Evolutionary conservation across 2,888 invertebrate species (phyloP).

Genomic region (Pterostichus niger): DNA sequence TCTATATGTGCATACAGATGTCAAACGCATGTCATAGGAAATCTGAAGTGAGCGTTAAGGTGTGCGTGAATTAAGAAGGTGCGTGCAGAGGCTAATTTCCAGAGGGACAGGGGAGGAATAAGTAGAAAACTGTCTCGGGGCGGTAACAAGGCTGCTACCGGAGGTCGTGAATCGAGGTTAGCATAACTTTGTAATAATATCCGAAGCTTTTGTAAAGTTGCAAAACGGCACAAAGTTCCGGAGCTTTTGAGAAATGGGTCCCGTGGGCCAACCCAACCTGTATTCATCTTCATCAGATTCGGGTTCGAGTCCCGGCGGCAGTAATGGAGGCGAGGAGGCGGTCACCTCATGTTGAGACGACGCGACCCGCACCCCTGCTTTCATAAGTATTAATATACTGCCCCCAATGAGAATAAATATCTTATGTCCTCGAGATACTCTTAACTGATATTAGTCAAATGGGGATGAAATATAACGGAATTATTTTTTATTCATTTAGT

Average conservation of each 20-base stretch:
- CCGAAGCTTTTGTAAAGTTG: constrained; percentile 65
- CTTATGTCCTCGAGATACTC: constrained; percentile 26
- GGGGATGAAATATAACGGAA: background rate
- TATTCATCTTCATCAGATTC: constrained; percentile 67
- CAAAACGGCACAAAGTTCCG: constrained; percentile 64
- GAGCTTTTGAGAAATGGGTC: constrained; percentile 66
- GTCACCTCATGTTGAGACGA: constrained; percentile 42
- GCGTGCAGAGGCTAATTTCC: constrained; percentile 21
- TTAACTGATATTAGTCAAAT: constrained; percentile 28
- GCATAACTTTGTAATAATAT: constrained; percentile 66
- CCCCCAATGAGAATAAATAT: constrained; percentile 43
- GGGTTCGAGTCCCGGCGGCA: constrained; percentile 57
- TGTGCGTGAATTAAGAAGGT: constrained; percentile 40
- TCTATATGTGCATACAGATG: too few relatives aligned
- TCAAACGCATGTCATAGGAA: too few relatives aligned
- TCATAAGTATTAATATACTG: constrained; percentile 56
- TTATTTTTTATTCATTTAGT: constrained; percentile 38
- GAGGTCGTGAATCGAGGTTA: constrained; percentile 63
- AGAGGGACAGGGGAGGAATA: constrained; percentile 24
- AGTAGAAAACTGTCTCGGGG: constrained; percentile 15
- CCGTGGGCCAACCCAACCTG: constrained; percentile 66
- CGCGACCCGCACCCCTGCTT: constrained; percentile 6
- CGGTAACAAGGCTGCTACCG: constrained; percentile 2
- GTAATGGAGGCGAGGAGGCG: background rate
- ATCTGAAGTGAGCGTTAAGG: background rate